These are phyloP conservation scores for Sclerodermus sp. DNA, from an alignment of 2,888 invertebrate species.

Conservation along the genomic window DNA sequence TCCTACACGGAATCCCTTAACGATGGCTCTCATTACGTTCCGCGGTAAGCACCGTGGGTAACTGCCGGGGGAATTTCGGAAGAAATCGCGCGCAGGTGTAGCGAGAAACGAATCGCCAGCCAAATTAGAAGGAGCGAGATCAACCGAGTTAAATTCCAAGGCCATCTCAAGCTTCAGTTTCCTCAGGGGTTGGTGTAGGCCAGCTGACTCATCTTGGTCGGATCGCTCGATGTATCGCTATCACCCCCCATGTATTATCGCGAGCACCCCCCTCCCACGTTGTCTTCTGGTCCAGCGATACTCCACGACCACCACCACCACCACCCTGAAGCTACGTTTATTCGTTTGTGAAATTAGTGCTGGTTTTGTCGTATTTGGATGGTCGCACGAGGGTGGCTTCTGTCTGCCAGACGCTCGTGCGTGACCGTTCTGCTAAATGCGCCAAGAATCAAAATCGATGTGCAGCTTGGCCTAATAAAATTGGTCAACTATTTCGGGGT, in stretches of 20 bases:
- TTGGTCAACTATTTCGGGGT: no score
- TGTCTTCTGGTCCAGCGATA: constrained; percentile 21
- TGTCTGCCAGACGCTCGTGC: background rate
- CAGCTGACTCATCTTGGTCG: constrained; percentile 45
- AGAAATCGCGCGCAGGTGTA: no score
- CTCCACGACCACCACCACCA: constrained; percentile 17
- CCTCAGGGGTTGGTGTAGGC: constrained; percentile 28
- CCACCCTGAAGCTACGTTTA: constrained; percentile 41
- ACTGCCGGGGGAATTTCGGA: no score
- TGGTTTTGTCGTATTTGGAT: constrained; percentile 31
- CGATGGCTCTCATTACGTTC: no score
- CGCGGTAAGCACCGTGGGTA: no score
- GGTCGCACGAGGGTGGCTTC: background rate
- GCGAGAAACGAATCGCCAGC: no score
- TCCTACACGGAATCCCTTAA: no score
- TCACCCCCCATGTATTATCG: constrained; percentile 31
- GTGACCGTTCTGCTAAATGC: background rate
- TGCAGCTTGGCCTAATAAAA: no score
- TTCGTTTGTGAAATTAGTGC: constrained; percentile 58
- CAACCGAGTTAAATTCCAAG: no score
- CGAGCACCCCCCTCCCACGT: background rate
- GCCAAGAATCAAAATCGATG: background rate
- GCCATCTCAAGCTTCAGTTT: no score
- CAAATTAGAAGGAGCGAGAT: no score
- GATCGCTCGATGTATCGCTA: constrained; percentile 42